Conservation (phyloP, 2,797 vertebrate species). For the Syndactyla subalaris region DNA sequence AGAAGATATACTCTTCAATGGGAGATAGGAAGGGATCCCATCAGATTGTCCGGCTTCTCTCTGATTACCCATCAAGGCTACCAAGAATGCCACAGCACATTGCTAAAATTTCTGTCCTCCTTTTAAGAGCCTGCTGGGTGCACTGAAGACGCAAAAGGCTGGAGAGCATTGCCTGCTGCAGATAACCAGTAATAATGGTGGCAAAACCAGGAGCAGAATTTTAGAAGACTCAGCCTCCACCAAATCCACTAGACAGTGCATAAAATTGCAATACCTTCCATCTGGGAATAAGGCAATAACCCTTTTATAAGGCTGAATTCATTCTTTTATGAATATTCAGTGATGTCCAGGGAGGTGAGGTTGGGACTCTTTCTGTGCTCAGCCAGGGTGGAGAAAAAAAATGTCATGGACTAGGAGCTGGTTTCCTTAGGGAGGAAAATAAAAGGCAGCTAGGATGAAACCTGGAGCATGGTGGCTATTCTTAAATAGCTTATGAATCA, state of each 20-base stretch:
- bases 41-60: background rate
- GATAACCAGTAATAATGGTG: background rate
- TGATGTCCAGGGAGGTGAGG: background rate
- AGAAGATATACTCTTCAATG: background rate
- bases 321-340: background rate
- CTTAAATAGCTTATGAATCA: constrained; percentile 35
- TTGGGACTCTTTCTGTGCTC: background rate
- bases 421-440: background rate
- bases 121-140: background rate
- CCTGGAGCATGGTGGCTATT: background rate
- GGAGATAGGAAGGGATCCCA: background rate
- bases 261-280: background rate
- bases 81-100: background rate
- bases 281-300: background rate
- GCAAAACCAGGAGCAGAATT: background rate
- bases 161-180: background rate
- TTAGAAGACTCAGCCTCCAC: background rate
- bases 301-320: background rate
- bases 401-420: background rate
- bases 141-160: background rate
- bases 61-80: background rate
- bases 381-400: background rate
- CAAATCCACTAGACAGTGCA: background rate
- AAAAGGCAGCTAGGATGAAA: background rate
- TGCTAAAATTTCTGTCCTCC: background rate